Percentiles rank a stretch among this genome's conserved stretches.
Conservation (phyloP, 2,888 invertebrate species). For the Ichneumon xanthorius region DNA sequence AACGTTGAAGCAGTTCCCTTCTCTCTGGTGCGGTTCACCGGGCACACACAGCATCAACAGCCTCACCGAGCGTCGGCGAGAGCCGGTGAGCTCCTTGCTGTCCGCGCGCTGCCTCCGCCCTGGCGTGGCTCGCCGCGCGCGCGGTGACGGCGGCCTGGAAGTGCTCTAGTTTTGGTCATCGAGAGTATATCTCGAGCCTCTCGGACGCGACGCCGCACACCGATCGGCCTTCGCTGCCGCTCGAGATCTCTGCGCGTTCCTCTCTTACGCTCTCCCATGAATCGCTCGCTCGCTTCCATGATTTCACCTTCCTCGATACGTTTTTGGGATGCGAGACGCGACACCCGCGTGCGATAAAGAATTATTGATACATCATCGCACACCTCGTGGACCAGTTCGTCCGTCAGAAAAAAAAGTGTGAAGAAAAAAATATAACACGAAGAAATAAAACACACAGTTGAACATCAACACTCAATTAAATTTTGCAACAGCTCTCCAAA, state of each 20-base stretch:
- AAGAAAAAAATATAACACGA: background rate
- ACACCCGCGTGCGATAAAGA: slow-evolving; percentile 5
- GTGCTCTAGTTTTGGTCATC: slow-evolving; percentile 72
- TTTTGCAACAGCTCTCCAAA: slow-evolving; percentile 38
- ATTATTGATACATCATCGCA: slow-evolving; percentile 9
- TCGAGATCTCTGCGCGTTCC: slow-evolving; percentile 51
- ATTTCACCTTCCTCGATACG: slow-evolving; percentile 62
- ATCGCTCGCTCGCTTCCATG: slow-evolving; percentile 53
- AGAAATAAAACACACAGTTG: slow-evolving; percentile 1
- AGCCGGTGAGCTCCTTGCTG: slow-evolving; percentile 53
- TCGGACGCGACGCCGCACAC: slow-evolving; percentile 46
- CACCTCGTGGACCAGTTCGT: background rate
- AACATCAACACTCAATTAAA: slow-evolving; percentile 49
- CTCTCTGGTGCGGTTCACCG: slow-evolving; percentile 69
- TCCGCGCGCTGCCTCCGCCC: slow-evolving; percentile 67
- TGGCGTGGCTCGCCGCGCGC: slow-evolving; percentile 70
- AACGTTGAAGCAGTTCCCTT: slow-evolving; percentile 71
- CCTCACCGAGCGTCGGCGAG: slow-evolving; percentile 28
- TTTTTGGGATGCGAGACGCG: slow-evolving; percentile 46
- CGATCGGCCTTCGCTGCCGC: slow-evolving; percentile 69
- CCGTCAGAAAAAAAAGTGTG: slow-evolving; percentile 7
- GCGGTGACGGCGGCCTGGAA: slow-evolving; percentile 67
- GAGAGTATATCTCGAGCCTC: slow-evolving; percentile 63
- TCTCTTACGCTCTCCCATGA: slow-evolving; percentile 59
- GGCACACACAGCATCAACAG: slow-evolving; percentile 57